Evolutionary conservation across 1,140 invertebrate species (phyloP).

Genomic region (Hypothenemus hampei): DNA sequence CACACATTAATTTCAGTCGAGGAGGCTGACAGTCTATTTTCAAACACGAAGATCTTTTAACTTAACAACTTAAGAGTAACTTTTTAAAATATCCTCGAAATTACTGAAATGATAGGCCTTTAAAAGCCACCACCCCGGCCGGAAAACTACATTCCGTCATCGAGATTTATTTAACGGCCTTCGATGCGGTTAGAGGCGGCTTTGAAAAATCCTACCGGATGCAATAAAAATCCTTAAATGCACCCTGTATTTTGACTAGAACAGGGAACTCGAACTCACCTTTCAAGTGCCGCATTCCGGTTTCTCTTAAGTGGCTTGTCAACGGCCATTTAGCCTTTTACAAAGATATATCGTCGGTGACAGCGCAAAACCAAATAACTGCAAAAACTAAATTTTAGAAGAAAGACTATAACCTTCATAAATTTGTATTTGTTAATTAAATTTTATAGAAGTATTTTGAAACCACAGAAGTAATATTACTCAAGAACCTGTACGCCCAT

Average conservation of each 20-base stretch:
- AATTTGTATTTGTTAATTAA: too few species aligned
- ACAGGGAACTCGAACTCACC: constrained; percentile 1
- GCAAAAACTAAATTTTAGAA: too few species aligned
- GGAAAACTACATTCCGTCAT: background rate
- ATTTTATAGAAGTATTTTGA: too few species aligned
- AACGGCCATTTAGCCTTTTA: constrained; percentile 10
- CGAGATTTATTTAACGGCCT: background rate
- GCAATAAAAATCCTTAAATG: constrained; percentile 13
- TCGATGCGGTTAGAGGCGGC: background rate
- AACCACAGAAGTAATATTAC: too few species aligned
- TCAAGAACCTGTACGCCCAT: too few species aligned
- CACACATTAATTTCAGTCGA: constrained; percentile 15
- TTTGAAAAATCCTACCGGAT: constrained; percentile 6
- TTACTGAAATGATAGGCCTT: background rate
- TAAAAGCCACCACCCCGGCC: background rate
- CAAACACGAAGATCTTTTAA: constrained; percentile 12
- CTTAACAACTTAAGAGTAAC: constrained; percentile 3
- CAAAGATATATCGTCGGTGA: too few species aligned
- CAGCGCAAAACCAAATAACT: background rate
- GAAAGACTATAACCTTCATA: too few species aligned
- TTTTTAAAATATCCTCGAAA: constrained; percentile 14
- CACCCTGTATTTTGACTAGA: constrained; percentile 12
- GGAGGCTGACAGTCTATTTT: constrained; percentile 11
- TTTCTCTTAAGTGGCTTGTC: constrained; percentile 11
- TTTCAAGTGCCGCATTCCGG: constrained; percentile 11